A percentile compares a stretch with the other conserved stretches of the same genome.
Conservation (phyloP, 2,113 vertebrate species). For the Tetrax tetrax region DNA sequence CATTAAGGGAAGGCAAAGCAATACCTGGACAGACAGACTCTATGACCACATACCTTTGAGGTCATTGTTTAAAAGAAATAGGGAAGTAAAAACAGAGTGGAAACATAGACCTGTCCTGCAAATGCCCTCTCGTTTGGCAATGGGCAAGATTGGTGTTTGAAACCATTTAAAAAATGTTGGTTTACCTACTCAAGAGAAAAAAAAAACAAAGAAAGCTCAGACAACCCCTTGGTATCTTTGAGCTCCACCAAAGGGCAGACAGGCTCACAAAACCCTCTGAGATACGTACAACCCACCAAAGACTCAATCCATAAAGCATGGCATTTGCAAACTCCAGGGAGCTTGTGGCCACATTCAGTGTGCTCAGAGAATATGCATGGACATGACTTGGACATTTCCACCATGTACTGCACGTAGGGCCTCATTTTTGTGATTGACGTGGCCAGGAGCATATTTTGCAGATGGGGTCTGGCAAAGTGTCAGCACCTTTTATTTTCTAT, state of each 20-base stretch:
- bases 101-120: neutral
- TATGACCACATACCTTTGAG: neutral
- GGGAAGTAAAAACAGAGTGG: neutral
- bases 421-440: neutral
- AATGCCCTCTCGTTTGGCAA: neutral
- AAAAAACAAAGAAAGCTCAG: neutral
- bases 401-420: neutral
- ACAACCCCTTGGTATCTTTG: neutral
- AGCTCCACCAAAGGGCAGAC: neutral
- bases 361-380: neutral
- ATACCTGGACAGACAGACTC: neutral
- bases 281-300: neutral
- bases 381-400: neutral
- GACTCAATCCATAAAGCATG: neutral
- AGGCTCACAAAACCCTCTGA: neutral
- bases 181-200: neutral
- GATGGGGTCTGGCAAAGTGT: neutral
- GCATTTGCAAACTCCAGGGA: neutral
- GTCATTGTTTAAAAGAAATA: neutral
- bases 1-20: neutral
- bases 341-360: rapidly evolving
- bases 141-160: neutral
- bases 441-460: neutral
- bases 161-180: neutral
- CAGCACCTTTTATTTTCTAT: constrained; percentile 1